Evolutionary conservation across 2,797 vertebrate genomes (phyloP).

Genomic region (Gymnothorax javanicus): DNA sequence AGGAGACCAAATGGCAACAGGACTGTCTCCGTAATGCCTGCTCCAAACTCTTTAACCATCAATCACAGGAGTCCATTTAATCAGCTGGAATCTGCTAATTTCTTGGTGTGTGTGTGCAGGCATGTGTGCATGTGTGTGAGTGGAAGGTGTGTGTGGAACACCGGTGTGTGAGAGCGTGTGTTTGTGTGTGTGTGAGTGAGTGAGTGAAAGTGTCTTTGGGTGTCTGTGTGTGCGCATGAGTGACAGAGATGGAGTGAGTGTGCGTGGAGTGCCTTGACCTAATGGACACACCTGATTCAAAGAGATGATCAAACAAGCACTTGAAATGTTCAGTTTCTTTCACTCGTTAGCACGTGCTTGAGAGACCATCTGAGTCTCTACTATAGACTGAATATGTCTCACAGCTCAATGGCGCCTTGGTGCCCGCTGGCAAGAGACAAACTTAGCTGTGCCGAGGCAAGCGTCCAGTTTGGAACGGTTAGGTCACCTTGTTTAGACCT

Average conservation of each 20-base stretch:
- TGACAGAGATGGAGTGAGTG: neutral
- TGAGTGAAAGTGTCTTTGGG: too few species aligned
- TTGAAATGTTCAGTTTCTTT: neutral
- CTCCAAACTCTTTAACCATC: too few species aligned
- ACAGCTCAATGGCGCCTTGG: neutral
- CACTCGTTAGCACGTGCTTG: neutral
- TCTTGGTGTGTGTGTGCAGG: too few species aligned
- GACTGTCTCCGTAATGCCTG: too few species aligned
- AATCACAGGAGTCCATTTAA: too few species aligned
- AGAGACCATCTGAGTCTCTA: neutral
- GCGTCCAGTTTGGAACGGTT: slow-evolving; percentile 34
- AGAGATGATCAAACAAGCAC: neutral
- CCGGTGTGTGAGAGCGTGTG: too few species aligned
- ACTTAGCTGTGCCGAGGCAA: slow-evolving; percentile 16
- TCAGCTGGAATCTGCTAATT: too few species aligned
- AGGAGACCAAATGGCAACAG: too few species aligned
- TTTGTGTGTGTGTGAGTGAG: too few species aligned
- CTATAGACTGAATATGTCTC: neutral
- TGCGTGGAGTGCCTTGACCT: neutral
- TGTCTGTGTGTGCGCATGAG: neutral
- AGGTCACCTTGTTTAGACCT: slow-evolving; percentile 42
- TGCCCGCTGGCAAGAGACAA: neutral
- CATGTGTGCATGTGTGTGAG: too few species aligned
- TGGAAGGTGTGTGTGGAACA: too few species aligned
- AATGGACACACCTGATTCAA: neutral